A percentile compares a stretch with the other conserved stretches of the same genome.
Evolutionary conservation across 2,113 vertebrate genomes (phyloP).

Genomic region (Brienomyrus brachyistius): DNA sequence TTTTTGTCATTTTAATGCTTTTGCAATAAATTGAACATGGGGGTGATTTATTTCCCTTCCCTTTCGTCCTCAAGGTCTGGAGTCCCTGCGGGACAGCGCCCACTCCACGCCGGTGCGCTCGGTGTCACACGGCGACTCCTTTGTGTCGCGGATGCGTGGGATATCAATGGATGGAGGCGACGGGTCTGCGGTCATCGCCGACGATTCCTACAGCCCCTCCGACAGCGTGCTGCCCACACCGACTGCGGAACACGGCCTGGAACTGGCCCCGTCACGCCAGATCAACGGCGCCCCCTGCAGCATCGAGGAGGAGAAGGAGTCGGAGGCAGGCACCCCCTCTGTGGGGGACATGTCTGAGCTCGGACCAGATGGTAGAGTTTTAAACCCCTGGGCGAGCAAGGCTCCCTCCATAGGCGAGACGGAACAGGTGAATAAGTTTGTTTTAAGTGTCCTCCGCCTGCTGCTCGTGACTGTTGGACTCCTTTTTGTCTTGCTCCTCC

Average conservation of each 20-base stretch:
- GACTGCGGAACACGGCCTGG: conserved; percentile 79
- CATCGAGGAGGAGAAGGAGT: conserved; percentile 89
- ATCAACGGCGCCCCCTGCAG: conserved; percentile 81
- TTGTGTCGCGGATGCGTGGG: conserved; percentile 65
- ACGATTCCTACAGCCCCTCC: conserved; percentile 84
- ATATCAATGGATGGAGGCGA: conserved; percentile 64
- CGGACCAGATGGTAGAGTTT: conserved; percentile 60
- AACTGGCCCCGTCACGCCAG: conserved; percentile 71
- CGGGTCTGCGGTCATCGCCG: conserved; percentile 73
- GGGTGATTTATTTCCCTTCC: too few species aligned
- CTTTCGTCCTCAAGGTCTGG: conserved; percentile 66
- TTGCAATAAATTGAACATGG: neutral
- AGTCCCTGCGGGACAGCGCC: conserved; percentile 88
- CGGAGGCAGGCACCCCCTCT: conserved; percentile 68
- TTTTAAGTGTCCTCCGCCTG: conserved; percentile 96
- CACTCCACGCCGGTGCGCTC: conserved; percentile 91
- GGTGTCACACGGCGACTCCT: conserved; percentile 76
- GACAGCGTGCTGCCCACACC: conserved; percentile 92
- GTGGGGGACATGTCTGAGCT: conserved; percentile 55
- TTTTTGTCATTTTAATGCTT: neutral
- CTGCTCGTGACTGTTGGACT: conserved; percentile 94
- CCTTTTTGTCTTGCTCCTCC: conserved; percentile 93
- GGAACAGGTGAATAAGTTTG: conserved; percentile 96
- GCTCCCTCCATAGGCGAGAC: conserved; percentile 61
- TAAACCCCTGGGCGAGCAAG: conserved; percentile 45